Conservation (phyloP, 2,888 invertebrate species). For the Latrodectus elegans region DNA sequence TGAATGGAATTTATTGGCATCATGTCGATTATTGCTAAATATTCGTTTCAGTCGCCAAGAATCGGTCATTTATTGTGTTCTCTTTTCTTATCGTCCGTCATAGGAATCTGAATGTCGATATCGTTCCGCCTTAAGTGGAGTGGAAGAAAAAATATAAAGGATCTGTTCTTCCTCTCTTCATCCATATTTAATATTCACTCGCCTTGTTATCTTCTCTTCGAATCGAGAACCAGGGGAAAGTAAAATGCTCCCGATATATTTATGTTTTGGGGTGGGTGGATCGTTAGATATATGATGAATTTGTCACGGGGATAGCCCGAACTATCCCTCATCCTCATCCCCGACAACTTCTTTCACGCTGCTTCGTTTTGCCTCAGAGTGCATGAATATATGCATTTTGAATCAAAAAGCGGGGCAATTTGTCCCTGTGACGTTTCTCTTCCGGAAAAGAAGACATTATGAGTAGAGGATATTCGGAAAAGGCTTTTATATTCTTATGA, state of each 20-base stretch:
- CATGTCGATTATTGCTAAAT: no score
- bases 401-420: no score
- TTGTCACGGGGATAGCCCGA: slow-evolving; percentile 30
- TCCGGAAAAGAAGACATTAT: no score
- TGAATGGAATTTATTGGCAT: no score
- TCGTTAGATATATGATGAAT: slow-evolving; percentile 52
- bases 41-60: no score
- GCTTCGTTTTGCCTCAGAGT: no score
- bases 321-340: neutral
- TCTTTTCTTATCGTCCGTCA: neutral
- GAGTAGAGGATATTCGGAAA: no score
- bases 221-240: neutral
- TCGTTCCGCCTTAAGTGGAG: neutral
- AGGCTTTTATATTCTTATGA: no score
- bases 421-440: no score
- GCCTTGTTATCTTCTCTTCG: neutral
- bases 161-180: neutral
- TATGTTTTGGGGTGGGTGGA: slow-evolving; percentile 31
- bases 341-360: no score
- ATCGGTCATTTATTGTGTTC: neutral
- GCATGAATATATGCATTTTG: no score
- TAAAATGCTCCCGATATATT: slow-evolving; percentile 24
- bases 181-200: no score
- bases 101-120: neutral
- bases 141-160: neutral